phyloP scores from a whole-genome alignment of 2,797 vertebrate species.

The Chaetophractus vellerosus region DNA sequence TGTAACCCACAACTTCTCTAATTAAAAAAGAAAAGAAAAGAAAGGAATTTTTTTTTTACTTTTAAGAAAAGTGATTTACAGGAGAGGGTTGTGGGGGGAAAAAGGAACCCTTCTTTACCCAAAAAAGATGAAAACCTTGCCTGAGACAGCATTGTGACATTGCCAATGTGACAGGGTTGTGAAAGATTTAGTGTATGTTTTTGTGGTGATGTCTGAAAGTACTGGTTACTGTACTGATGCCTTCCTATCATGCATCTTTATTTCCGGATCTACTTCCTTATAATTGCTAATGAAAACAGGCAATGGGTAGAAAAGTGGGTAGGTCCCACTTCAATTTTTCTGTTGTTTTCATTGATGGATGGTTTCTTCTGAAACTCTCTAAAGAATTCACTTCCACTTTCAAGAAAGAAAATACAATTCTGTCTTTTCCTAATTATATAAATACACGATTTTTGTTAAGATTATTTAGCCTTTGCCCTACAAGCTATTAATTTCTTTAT shows the following conservation, averaged over 20 bases:
- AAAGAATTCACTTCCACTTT: slow-evolving; percentile 42
- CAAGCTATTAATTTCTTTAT: neutral
- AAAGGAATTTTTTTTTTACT: too few species aligned
- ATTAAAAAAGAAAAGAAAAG: too few species aligned
- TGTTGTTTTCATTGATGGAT: slow-evolving; percentile 52
- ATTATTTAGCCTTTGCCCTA: neutral
- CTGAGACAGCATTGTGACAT: slow-evolving; percentile 68
- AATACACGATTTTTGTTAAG: neutral
- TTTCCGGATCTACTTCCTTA: slow-evolving; percentile 67
- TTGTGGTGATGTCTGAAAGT: slow-evolving; percentile 62
- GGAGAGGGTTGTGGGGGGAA: neutral
- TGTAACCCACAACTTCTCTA: too few species aligned
- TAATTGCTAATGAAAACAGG: slow-evolving; percentile 60
- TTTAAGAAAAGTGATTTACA: slow-evolving; percentile 81
- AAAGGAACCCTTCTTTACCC: slow-evolving; percentile 67
- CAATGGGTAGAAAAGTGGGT: neutral
- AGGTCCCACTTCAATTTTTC: slow-evolving; percentile 22
- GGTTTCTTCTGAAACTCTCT: slow-evolving; percentile 44
- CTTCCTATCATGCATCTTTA: slow-evolving; percentile 44
- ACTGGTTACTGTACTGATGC: slow-evolving; percentile 39
- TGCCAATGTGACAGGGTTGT: slow-evolving; percentile 49
- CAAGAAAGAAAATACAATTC: slow-evolving; percentile 35
- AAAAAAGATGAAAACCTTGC: slow-evolving; percentile 68
- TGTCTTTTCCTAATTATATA: slow-evolving; percentile 26
- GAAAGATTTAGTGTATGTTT: slow-evolving; percentile 77